phyloP scores from a whole-genome alignment of 1,140 invertebrate genomes.

The Parapsyche elsis region DNA sequence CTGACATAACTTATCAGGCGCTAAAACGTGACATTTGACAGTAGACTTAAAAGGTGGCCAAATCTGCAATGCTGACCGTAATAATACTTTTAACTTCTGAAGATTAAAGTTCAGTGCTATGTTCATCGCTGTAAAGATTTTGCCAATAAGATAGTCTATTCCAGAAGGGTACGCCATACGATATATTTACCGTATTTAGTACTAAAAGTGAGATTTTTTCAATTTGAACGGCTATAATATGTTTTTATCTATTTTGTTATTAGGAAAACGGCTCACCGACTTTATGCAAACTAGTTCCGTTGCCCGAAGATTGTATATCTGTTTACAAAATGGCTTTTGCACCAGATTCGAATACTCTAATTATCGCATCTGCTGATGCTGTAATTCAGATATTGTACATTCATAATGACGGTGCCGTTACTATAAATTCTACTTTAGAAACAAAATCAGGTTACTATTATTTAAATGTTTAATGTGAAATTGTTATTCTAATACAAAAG shows the following conservation, averaged over 20 bases:
- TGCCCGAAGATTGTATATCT: conserved; percentile 59
- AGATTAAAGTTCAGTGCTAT: too few species aligned
- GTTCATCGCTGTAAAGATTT: too few species aligned
- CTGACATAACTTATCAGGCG: too few species aligned
- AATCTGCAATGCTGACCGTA: too few species aligned
- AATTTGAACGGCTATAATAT: not conserved
- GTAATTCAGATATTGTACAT: conserved; percentile 61
- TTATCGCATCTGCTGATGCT: conserved; percentile 58
- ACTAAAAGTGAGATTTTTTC: not conserved
- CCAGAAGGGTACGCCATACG: too few species aligned
- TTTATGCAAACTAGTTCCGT: conserved; percentile 63
- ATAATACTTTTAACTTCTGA: too few species aligned
- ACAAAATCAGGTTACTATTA: conserved; percentile 62
- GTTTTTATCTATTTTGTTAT: conserved; percentile 56
- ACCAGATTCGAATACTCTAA: conserved; percentile 61
- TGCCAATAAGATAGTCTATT: too few species aligned
- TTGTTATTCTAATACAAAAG: too few species aligned
- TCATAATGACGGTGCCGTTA: conserved; percentile 61
- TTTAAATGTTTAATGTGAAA: not conserved
- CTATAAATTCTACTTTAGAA: conserved; percentile 59
- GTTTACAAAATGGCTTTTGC: conserved; percentile 66
- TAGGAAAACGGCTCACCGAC: conserved; percentile 62
- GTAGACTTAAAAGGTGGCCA: too few species aligned
- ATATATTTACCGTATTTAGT: too few species aligned
- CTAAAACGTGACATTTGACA: too few species aligned